Evolutionary conservation across 2,113 vertebrate genomes (phyloP).

Genomic region (Speoplatyrhinus poulsoni): DNA sequence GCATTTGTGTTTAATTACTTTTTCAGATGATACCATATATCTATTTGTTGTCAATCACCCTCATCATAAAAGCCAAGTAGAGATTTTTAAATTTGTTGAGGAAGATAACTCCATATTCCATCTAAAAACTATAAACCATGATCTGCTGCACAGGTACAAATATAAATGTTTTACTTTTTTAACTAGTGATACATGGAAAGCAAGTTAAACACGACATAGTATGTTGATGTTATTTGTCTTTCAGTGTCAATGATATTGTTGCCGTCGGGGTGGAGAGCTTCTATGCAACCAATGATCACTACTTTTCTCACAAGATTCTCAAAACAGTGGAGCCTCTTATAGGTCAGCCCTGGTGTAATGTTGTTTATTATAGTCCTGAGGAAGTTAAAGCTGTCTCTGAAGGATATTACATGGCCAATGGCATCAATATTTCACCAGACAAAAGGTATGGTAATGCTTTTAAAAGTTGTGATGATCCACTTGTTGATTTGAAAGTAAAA

Average conservation of each 20-base stretch:
- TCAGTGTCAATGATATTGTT: constrained; percentile 89
- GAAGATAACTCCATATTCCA: constrained; percentile 81
- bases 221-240: constrained; percentile 15
- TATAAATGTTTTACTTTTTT: no score
- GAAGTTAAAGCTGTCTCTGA: constrained; percentile 85
- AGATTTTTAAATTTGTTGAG: constrained; percentile 85
- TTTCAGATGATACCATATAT: constrained; percentile 81
- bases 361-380: constrained; percentile 87
- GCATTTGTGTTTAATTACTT: constrained; percentile 1
- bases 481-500: rapidly evolving
- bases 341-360: constrained; percentile 77
- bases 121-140: constrained; percentile 85
- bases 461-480: no score
- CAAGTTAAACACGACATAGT: no score
- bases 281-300: constrained; percentile 92
- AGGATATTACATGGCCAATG: constrained; percentile 83
- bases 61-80: constrained; percentile 80
- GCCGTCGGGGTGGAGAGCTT: constrained; percentile 87
- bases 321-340: constrained; percentile 72
- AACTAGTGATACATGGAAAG: no score
- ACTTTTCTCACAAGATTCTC: constrained; percentile 70
- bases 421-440: constrained; percentile 88
- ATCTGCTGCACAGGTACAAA: constrained; percentile 85
- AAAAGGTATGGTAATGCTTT: constrained; percentile 72
- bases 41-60: constrained; percentile 93